Percentiles rank a stretch among this genome's conserved stretches.
phyloP scores from a whole-genome alignment of 1,140 invertebrate genomes.

The Brachionus rubens region DNA sequence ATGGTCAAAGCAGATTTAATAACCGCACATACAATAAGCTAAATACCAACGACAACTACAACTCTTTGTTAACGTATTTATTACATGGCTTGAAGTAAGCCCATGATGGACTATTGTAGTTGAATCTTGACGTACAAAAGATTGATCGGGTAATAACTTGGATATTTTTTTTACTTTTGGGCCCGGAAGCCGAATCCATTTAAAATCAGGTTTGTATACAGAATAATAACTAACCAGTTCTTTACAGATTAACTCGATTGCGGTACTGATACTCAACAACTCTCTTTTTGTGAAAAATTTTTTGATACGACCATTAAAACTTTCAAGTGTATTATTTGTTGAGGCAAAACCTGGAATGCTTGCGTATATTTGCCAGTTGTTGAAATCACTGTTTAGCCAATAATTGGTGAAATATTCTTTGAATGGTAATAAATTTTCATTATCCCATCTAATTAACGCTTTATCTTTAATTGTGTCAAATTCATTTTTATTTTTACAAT shows the following conservation, averaged over 20 bases:
- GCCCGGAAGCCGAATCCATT: background rate
- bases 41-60: constrained; percentile 16
- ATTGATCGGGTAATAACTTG: background rate
- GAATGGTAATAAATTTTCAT: background rate
- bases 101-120: background rate
- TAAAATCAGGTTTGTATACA: background rate
- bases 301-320: background rate
- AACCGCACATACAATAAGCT: background rate
- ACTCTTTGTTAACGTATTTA: background rate
- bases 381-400: background rate
- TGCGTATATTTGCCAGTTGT: background rate
- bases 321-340: constrained; percentile 6
- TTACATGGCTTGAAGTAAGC: background rate
- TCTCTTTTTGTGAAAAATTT: constrained; percentile 1
- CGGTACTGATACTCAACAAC: background rate
- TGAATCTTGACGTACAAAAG: background rate
- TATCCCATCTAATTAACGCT: no score
- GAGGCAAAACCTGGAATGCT: background rate
- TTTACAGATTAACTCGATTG: background rate
- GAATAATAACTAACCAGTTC: background rate
- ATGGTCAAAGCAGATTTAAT: background rate
- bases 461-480: background rate
- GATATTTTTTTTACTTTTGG: background rate
- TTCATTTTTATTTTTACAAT: background rate
- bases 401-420: background rate